Evolutionary conservation across 2,797 vertebrate species (phyloP).

Genomic region (Enteromius mattozi): DNA sequence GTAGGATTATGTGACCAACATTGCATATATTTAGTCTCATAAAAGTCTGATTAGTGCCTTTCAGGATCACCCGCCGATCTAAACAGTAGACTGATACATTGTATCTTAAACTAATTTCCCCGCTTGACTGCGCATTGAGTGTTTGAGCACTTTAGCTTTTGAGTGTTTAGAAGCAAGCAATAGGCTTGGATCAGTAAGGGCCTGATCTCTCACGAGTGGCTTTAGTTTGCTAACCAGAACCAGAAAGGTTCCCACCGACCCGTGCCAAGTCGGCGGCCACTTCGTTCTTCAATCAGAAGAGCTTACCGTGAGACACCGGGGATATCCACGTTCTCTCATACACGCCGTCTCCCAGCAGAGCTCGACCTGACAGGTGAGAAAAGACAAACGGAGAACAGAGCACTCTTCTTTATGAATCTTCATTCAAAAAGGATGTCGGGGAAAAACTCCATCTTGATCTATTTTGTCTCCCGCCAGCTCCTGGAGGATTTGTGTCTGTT

Average conservation of each 20-base stretch:
- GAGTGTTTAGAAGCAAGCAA: conserved; percentile 38
- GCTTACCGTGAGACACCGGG: conserved; percentile 67
- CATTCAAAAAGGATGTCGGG: conserved; percentile 19
- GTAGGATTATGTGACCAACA: not conserved
- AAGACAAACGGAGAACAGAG: conserved; percentile 75
- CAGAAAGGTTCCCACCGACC: conserved; percentile 83
- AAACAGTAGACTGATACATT: conserved; percentile 34
- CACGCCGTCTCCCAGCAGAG: conserved; percentile 67
- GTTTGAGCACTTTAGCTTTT: conserved; percentile 28
- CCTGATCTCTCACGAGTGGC: conserved; percentile 68
- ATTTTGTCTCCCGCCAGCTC: conserved; percentile 50
- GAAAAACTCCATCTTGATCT: conserved; percentile 54
- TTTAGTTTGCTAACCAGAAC: conserved; percentile 83
- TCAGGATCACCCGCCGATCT: not conserved
- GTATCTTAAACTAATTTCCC: conserved; percentile 45
- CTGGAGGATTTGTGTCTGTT: conserved; percentile 21
- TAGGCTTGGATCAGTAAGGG: conserved; percentile 52
- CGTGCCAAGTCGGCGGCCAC: conserved; percentile 73
- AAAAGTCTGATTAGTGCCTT: not conserved
- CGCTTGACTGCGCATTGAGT: conserved; percentile 16
- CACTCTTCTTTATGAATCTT: conserved; percentile 74
- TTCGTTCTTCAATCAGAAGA: conserved; percentile 80
- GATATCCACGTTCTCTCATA: conserved; percentile 57
- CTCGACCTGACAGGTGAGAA: conserved; percentile 72
- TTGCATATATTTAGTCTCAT: not conserved